Conservation (phyloP, 2,113 vertebrate genomes). For the Mohoua ochrocephala region DNA sequence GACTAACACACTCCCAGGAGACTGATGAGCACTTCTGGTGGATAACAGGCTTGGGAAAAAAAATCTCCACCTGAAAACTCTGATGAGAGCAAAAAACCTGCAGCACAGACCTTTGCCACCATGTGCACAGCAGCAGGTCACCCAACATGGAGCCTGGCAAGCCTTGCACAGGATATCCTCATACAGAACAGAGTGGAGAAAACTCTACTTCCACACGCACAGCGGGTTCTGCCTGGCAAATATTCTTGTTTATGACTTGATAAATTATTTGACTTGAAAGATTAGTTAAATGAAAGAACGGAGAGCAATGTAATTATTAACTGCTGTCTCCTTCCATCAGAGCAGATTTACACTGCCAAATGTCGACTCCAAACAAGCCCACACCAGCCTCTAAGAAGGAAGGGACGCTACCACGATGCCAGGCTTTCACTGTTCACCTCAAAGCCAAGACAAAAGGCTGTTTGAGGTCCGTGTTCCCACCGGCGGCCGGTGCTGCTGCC, state of each 20-base stretch:
- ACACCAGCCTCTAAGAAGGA: not conserved
- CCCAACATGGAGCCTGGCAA: not conserved
- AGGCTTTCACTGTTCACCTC: not conserved
- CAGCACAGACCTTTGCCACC: not conserved
- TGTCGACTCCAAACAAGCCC: accelerated
- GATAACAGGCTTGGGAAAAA: not conserved
- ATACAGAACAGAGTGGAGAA: not conserved
- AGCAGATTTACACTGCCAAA: not conserved
- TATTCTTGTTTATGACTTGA: not conserved
- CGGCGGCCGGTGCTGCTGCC: accelerated
- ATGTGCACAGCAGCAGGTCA: accelerated
- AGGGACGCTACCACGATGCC: not conserved
- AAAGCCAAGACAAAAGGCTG: not conserved
- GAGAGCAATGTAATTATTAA: not conserved
- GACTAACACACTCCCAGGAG: not conserved
- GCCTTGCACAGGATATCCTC: not conserved
- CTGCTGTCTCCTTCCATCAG: not conserved
- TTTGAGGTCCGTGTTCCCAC: accelerated
- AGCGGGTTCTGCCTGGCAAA: not conserved
- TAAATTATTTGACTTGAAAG: not conserved
- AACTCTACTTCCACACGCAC: not conserved
- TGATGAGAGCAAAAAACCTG: accelerated
- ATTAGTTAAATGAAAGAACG: not conserved
- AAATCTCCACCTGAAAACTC: not conserved
- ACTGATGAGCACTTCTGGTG: not conserved